Evolutionary conservation across 2,888 invertebrate species (phyloP), one percentile per base, ranked within the genome.

Genomic region (Meteorus cinctellus): DNA sequence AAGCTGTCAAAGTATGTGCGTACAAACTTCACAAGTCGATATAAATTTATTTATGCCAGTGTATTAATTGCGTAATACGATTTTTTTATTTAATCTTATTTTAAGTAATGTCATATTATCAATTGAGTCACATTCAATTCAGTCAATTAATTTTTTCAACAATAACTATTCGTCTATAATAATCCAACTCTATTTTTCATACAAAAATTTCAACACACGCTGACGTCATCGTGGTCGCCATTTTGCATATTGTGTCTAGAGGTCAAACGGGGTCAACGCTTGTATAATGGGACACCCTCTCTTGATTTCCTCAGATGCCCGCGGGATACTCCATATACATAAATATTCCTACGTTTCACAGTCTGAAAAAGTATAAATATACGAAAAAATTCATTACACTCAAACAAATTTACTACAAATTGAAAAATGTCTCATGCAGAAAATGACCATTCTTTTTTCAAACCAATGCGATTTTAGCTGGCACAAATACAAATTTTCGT

Each of bases 221-320:
- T 72, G 71, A 72, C 71, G 71, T 72, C 71, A 72, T 48, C 3
- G 29, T 45, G 48, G 71, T 31, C 71, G 71, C 71, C 71, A 72
- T 72, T 72, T 63, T 63, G 19, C 10, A 55, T 55, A 24, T 55
- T 19, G 63, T 63, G 71, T 72, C 71, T 71, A 48, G 62, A 62
- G 71, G 29, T 63, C 62, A 48, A 27, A 62, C 24, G 71, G 29
- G 63, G 62, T 72, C 71, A 72, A 48, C n/a, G 24, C n/a, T 55
- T 29, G 70, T 60, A 31, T 45, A 62, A 59, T 48, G 48, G n/a
- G n/a, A 16, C 24, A 59, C 59, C 60, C 71, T 34, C 5, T 45
- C 60, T 24, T 60, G 45, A 62, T 62, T 45, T 71, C 62, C 62
- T 27, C 19, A n/a, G n/a, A n/a, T n/a, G n/a, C 48, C 48, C n/a